These are phyloP conservation scores for Nephila pilipes DNA, from an alignment of 1,140 invertebrate species.

Conservation along the genomic window DNA sequence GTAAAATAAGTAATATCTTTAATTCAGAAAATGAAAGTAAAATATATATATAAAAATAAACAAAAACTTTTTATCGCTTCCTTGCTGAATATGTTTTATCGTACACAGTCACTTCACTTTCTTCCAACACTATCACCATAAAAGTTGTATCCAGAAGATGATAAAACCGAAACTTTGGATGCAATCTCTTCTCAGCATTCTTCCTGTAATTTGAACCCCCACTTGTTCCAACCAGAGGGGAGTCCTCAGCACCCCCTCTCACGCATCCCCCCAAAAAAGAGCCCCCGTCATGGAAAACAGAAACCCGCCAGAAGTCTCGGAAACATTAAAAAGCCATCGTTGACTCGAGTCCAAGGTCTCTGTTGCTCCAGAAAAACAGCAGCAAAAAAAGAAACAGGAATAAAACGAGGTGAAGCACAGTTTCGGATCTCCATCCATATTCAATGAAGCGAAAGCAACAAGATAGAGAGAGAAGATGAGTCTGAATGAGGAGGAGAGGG, in stretches of 20 bases:
- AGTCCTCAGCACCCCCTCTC: background rate
- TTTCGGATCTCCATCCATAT: slow-evolving; percentile 76
- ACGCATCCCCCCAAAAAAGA: background rate
- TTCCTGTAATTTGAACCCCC: background rate
- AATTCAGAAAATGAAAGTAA: too few species aligned
- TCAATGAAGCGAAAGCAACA: slow-evolving; percentile 75
- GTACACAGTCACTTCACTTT: too few species aligned
- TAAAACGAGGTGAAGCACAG: slow-evolving; percentile 69
- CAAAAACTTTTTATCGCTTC: too few species aligned
- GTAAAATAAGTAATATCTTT: too few species aligned
- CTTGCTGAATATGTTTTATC: too few species aligned
- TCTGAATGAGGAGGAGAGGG: slow-evolving; percentile 18
- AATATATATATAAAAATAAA: too few species aligned
- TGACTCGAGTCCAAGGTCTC: background rate
- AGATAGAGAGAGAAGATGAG: slow-evolving; percentile 61
- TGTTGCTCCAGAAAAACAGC: slow-evolving; percentile 52
- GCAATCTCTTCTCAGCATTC: background rate
- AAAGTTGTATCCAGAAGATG: background rate
- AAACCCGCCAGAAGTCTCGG: slow-evolving; percentile 44
- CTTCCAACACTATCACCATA: too few species aligned
- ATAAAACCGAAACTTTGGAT: background rate
- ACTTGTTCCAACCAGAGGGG: background rate
- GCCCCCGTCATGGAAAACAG: background rate
- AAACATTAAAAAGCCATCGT: slow-evolving; percentile 76
- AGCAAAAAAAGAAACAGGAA: slow-evolving; percentile 53